A percentile compares a stretch with the other conserved stretches of the same genome.
Conservation (phyloP, 2,888 invertebrate genomes). For the Timandra comae region DNA sequence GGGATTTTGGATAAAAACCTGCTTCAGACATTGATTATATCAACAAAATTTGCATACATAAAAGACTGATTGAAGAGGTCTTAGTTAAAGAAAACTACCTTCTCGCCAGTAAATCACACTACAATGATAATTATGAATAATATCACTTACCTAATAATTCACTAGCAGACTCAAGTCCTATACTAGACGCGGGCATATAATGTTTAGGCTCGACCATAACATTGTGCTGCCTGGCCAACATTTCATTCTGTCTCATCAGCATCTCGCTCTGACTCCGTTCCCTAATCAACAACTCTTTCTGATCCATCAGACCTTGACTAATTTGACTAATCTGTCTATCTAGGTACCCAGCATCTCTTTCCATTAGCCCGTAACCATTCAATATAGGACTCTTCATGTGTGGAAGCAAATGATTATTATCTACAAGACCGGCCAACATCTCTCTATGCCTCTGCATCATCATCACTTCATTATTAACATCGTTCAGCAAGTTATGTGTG, state of each 20-base stretch:
- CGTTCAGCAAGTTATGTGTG: constrained; percentile 57
- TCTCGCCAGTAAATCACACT: too few relatives aligned
- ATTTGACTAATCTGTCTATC: constrained; percentile 64
- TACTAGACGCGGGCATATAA: constrained; percentile 58
- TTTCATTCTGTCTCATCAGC: constrained; percentile 61
- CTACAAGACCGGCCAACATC: constrained; percentile 59
- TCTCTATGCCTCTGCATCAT: constrained; percentile 64
- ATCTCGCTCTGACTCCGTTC: constrained; percentile 56
- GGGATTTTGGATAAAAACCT: too few relatives aligned
- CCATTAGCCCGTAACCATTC: constrained; percentile 61
- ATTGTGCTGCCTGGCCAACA: constrained; percentile 57
- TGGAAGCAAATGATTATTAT: constrained; percentile 50
- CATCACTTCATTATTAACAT: constrained; percentile 52
- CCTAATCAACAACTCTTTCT: constrained; percentile 53
- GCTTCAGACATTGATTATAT: too few relatives aligned
- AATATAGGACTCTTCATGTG: constrained; percentile 51
- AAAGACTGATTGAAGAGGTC: too few relatives aligned
- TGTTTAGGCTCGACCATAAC: constrained; percentile 57
- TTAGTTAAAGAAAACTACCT: too few relatives aligned
- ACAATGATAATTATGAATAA: too few relatives aligned
- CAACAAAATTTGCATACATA: too few relatives aligned
- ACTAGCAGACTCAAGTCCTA: constrained; percentile 66
- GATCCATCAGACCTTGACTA: constrained; percentile 54
- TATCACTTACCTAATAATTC: constrained; percentile 67
- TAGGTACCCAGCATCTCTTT: constrained; percentile 58